A percentile compares a stretch with the other conserved stretches of the same genome.
These are phyloP conservation scores for Shargacucullia verbasci DNA, from an alignment of 2,888 invertebrate species.

Conservation along the genomic window DNA sequence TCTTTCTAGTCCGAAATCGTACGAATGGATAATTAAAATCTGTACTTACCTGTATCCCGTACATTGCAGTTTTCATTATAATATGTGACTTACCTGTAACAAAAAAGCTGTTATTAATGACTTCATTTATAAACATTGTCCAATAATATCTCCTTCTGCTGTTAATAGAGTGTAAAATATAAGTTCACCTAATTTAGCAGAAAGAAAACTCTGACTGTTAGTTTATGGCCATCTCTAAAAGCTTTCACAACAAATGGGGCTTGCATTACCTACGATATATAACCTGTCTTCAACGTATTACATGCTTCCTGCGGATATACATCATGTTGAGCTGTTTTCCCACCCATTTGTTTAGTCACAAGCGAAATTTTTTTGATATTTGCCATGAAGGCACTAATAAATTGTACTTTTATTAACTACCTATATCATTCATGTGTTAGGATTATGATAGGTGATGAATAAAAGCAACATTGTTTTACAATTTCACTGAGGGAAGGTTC, in stretches of 20 bases:
- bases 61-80: conserved; percentile 3
- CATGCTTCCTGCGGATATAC: conserved; percentile 76
- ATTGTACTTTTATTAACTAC: conserved; percentile 24
- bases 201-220: conserved; percentile 58
- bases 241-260: conserved; percentile 71
- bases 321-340: conserved; percentile 76
- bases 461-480: conserved; percentile 2
- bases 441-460: conserved; percentile 13
- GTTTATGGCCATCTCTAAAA: conserved; percentile 68
- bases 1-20: too few species aligned
- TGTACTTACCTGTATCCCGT: conserved; percentile 38
- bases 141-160: neutral
- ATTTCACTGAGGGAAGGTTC: neutral
- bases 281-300: conserved; percentile 73
- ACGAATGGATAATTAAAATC: too few species aligned
- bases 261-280: conserved; percentile 74
- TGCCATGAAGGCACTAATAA: conserved; percentile 54
- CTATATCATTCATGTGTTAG: conserved; percentile 15
- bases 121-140: neutral
- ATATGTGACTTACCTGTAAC: conserved; percentile 51
- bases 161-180: conserved; percentile 14
- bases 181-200: conserved; percentile 11
- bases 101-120: conserved; percentile 22
- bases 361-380: conserved; percentile 71
- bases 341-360: conserved; percentile 71